Evolutionary conservation across 2,888 invertebrate species (phyloP), one percentile per base, ranked within the genome.

Genomic region (Ennomos fuscantarius): DNA sequence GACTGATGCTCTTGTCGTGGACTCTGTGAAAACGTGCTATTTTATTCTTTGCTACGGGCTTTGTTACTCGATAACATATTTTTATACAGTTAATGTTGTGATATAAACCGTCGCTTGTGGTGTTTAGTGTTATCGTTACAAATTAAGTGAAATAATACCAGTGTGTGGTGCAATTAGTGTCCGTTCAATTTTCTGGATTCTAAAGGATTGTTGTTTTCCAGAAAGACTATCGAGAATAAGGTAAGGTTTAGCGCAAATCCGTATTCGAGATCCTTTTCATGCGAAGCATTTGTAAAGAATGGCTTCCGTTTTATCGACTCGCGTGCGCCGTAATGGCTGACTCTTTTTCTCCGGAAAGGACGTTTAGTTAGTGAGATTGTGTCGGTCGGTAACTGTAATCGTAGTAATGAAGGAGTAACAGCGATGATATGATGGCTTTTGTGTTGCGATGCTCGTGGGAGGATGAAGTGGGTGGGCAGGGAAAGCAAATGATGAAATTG

Each of bases 251-350:
- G 40, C 43, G 35, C 34, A 44, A 59, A 33, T 48, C 52, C 51
- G 35, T 36, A 47, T 57, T 51, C 63, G 52, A 47, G 53, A 59
- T 49, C 59, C 58, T 62, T 63, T 74, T 66, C 82, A 81, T 80
- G 82, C 82, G 82, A 86, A 82, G 86, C 86, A 81, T 85, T 83
- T 81, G 78, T 54, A 77, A 78, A 75, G 85, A 89, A 89, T 89
- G 89, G 89, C 90, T 89, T 86, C 90, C 87, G 84, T 87, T 84
- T 24, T 89, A 89, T 88, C 87, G 90, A 91, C 87, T 91, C 75
- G 88, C 85, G 87, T 90, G 91, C 89, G 91, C 65, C 86, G 80
- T 88, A 91, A 91, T 91, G 91, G 91, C 91, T 89, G 91, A 91
- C 91, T 86, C 86, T 86, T 85, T 82, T 76, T 77, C 76, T 78